Conservation (phyloP, 2,797 vertebrate species). For the Vultur gryphus region DNA sequence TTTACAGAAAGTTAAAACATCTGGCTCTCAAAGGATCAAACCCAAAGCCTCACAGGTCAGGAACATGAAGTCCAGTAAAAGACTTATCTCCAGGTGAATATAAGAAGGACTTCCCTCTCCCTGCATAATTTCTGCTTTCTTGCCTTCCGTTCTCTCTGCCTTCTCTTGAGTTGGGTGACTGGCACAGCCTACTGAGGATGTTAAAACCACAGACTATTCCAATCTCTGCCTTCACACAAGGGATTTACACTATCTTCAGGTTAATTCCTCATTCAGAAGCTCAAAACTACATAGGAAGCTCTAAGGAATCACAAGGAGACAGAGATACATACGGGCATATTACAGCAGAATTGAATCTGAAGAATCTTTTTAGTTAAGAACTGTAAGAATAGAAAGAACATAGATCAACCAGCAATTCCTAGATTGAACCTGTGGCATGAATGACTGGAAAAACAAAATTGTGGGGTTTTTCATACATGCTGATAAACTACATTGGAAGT, state of each 20-base stretch:
- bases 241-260: background rate
- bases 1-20: background rate
- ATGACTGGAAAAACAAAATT: background rate
- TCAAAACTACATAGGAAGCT: background rate
- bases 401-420: background rate
- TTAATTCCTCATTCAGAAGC: background rate
- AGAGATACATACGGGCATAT: rapidly evolving
- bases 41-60: background rate
- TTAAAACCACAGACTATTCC: background rate
- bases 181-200: background rate
- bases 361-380: background rate
- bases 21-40: background rate
- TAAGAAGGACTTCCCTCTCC: background rate
- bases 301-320: background rate
- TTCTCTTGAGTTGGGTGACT: background rate
- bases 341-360: background rate
- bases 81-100: background rate
- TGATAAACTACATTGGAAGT: background rate
- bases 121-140: background rate
- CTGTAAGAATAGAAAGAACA: background rate
- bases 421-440: background rate
- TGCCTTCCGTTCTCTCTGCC: background rate
- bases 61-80: background rate
- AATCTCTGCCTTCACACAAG: background rate
- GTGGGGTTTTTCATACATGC: rapidly evolving